phyloP scores from a whole-genome alignment of 2,888 invertebrate genomes.

The Lomographa bimaculata region DNA sequence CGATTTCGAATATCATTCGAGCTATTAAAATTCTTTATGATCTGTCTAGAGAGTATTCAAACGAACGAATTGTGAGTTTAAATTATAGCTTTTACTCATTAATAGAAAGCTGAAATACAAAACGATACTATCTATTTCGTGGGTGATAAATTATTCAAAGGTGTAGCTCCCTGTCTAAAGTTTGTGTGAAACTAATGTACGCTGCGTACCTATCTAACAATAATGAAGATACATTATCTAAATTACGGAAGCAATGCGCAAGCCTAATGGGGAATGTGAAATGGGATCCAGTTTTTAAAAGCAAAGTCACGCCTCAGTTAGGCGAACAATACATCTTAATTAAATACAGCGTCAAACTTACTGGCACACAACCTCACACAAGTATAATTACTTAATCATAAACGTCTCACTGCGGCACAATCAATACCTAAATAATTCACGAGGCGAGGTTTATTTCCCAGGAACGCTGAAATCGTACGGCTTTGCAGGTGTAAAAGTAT shows the following conservation, averaged over 20 bases:
- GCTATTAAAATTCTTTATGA: slow-evolving; percentile 2
- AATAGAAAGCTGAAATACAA: slow-evolving; percentile 25
- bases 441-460: slow-evolving; percentile 27
- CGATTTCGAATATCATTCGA: neutral
- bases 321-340: slow-evolving; percentile 77
- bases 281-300: slow-evolving; percentile 64
- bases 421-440: slow-evolving; percentile 48
- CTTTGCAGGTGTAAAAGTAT: slow-evolving; percentile 44
- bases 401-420: slow-evolving; percentile 46
- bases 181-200: slow-evolving; percentile 36
- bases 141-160: slow-evolving; percentile 34
- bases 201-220: slow-evolving; percentile 34
- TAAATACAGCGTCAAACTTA: slow-evolving; percentile 63
- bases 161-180: slow-evolving; percentile 32
- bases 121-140: slow-evolving; percentile 29
- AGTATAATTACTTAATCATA: slow-evolving; percentile 69
- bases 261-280: slow-evolving; percentile 59
- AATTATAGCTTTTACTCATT: slow-evolving; percentile 12
- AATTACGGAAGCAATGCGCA: slow-evolving; percentile 50
- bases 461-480: slow-evolving; percentile 32
- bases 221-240: slow-evolving; percentile 46
- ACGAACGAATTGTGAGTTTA: slow-evolving; percentile 2
- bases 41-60: slow-evolving; percentile 1
- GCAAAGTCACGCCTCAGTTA: slow-evolving; percentile 63
- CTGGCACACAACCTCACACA: slow-evolving; percentile 29